These are phyloP conservation scores for Hassar affinis DNA, from an alignment of 2,113 vertebrate genomes.

Conservation along the genomic window DNA sequence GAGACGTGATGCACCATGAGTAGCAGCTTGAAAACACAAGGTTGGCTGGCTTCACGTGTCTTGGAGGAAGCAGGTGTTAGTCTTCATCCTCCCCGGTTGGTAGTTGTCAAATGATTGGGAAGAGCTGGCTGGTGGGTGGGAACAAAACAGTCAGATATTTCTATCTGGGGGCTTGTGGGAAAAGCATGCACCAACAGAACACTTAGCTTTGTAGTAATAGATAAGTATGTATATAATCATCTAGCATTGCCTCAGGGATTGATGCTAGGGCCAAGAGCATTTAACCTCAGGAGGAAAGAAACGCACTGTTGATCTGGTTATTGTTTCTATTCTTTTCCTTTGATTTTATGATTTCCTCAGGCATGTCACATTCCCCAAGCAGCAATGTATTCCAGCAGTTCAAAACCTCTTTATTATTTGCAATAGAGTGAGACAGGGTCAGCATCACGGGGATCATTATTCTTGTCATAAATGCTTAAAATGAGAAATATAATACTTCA, in stretches of 20 bases:
- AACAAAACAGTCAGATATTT: not conserved
- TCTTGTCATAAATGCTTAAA: not conserved
- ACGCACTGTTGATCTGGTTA: not conserved
- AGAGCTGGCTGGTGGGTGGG: not conserved
- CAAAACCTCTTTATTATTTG: not conserved
- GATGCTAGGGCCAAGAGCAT: not conserved
- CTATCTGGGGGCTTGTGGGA: not conserved
- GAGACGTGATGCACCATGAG: not conserved
- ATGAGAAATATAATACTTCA: not conserved
- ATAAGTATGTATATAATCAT: conserved; percentile 16
- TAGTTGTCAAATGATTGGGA: not conserved
- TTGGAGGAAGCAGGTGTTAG: not conserved
- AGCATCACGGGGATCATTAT: not conserved
- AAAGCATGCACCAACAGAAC: conserved; percentile 3
- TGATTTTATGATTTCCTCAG: not conserved
- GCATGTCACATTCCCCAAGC: not conserved
- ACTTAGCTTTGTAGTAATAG: not conserved
- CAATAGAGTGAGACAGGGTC: not conserved
- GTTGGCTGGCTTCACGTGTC: not conserved
- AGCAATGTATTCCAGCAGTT: not conserved
- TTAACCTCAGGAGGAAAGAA: not conserved
- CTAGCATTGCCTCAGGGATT: not conserved
- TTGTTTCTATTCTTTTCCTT: not conserved
- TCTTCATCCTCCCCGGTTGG: not conserved
- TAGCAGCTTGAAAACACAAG: not conserved